Percentiles rank a stretch among this genome's conserved stretches.
phyloP scores from a whole-genome alignment of 1,140 invertebrate genomes.

The Vanessa tameamea region DNA sequence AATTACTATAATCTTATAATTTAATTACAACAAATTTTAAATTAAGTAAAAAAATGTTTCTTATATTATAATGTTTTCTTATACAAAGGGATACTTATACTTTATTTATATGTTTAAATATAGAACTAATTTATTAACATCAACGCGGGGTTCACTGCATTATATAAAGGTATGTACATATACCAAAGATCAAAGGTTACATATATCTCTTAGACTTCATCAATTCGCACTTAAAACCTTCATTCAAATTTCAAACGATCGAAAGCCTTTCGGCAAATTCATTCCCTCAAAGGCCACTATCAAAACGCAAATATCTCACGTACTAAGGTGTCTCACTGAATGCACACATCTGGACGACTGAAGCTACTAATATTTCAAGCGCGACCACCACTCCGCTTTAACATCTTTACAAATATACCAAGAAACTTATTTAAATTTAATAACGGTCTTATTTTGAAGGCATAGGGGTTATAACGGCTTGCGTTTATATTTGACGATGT shows the following conservation, averaged over 20 bases:
- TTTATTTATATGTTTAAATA: too few relatives aligned
- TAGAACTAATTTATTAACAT: too few relatives aligned
- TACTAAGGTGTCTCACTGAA: conserved; percentile 59
- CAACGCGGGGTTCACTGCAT: too few relatives aligned
- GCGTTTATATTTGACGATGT: conserved; percentile 14
- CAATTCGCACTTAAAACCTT: conserved; percentile 34
- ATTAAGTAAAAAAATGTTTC: too few relatives aligned
- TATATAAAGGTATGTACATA: conserved; percentile 12
- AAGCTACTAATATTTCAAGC: conserved; percentile 75
- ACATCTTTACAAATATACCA: conserved; percentile 53
- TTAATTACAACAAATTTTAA: too few relatives aligned
- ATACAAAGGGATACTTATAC: too few relatives aligned
- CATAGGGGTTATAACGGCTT: conserved; percentile 40
- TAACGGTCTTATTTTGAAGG: conserved; percentile 4
- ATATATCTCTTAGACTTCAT: conserved; percentile 24
- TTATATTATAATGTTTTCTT: too few relatives aligned
- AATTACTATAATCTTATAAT: too few relatives aligned
- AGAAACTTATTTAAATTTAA: neutral
- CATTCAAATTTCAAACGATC: conserved; percentile 35
- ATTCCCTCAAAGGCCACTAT: conserved; percentile 65
- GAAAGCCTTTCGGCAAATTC: conserved; percentile 53
- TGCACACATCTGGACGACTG: conserved; percentile 64
- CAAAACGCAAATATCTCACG: conserved; percentile 72
- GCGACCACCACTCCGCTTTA: conserved; percentile 61
- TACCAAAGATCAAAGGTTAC: conserved; percentile 10